Conservation (phyloP, 2,113 vertebrate species). For the Cisticola juncidis region DNA sequence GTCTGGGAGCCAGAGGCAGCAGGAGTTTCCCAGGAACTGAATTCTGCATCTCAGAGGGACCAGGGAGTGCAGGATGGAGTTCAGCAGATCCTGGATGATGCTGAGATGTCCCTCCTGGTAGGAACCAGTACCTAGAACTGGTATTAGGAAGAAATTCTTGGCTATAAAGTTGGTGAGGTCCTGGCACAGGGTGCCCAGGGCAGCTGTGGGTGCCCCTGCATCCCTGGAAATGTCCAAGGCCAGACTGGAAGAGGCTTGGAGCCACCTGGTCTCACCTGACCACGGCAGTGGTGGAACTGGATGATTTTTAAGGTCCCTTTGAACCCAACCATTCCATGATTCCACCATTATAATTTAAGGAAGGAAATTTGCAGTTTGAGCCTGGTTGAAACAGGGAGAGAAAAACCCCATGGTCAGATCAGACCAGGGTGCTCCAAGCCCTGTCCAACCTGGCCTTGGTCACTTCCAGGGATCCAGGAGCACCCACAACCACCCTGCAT, state of each 20-base stretch:
- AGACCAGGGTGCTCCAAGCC: background rate
- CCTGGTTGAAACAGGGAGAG: background rate
- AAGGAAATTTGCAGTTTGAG: background rate
- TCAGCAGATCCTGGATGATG: fast-evolving
- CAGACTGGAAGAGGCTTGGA: background rate
- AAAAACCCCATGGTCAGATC: background rate
- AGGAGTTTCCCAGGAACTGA: background rate
- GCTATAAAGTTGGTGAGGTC: background rate
- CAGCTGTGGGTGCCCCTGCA: background rate
- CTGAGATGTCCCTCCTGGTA: background rate
- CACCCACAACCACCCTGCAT: background rate
- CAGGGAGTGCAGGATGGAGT: fast-evolving
- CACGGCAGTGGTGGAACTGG: background rate
- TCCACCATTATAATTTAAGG: background rate
- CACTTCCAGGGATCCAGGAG: background rate
- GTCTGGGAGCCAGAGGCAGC: background rate
- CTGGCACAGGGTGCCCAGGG: background rate
- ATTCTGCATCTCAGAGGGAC: background rate
- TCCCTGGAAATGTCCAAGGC: background rate
- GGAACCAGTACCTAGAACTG: background rate
- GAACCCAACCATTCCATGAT: background rate
- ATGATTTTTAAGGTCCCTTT: background rate
- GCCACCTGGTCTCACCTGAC: background rate
- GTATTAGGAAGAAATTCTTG: background rate
- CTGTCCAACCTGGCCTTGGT: fast-evolving